phyloP scores from a whole-genome alignment of 1,140 invertebrate genomes.

The Aphelenchoides avenae region DNA sequence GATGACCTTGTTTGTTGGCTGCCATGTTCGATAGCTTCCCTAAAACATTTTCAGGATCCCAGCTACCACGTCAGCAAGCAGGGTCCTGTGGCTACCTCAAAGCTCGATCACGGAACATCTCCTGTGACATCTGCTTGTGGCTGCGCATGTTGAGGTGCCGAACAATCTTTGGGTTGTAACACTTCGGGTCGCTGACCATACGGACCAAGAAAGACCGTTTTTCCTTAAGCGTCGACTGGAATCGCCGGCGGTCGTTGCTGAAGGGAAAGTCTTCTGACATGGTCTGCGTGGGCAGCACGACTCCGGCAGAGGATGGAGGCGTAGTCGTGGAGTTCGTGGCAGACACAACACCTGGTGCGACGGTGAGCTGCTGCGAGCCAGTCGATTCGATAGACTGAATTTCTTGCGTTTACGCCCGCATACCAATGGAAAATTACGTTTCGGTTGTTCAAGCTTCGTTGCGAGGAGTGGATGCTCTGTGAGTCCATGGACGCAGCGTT shows the following conservation, averaged over 20 bases:
- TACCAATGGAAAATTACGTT: too few relatives aligned
- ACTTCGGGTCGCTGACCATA: slow-evolving; percentile 59
- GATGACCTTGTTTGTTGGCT: too few relatives aligned
- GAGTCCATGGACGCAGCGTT: too few relatives aligned
- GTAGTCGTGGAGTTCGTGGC: too few relatives aligned
- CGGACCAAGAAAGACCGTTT: slow-evolving; percentile 57
- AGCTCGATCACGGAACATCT: slow-evolving; percentile 51
- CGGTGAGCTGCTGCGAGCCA: too few relatives aligned
- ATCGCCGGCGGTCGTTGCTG: slow-evolving; percentile 22
- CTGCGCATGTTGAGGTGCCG: slow-evolving; percentile 58
- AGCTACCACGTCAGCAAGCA: neutral
- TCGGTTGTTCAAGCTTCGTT: too few relatives aligned
- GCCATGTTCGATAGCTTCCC: slow-evolving; percentile 47
- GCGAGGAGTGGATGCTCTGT: too few relatives aligned
- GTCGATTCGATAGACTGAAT: too few relatives aligned
- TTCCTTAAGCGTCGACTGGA: slow-evolving; percentile 43
- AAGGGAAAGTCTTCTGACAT: neutral
- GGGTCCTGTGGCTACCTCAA: slow-evolving; percentile 38
- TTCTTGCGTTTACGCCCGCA: too few relatives aligned
- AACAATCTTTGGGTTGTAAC: slow-evolving; percentile 59
- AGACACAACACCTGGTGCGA: too few relatives aligned
- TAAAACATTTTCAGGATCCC: slow-evolving; percentile 19
- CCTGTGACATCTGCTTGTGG: slow-evolving; percentile 59
- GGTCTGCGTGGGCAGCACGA: neutral
- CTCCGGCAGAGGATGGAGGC: slow-evolving; percentile 5